Evolutionary conservation across 2,113 vertebrate species (phyloP), one percentile per base, ranked within the genome.

Genomic region (Myrmecobius fasciatus): DNA sequence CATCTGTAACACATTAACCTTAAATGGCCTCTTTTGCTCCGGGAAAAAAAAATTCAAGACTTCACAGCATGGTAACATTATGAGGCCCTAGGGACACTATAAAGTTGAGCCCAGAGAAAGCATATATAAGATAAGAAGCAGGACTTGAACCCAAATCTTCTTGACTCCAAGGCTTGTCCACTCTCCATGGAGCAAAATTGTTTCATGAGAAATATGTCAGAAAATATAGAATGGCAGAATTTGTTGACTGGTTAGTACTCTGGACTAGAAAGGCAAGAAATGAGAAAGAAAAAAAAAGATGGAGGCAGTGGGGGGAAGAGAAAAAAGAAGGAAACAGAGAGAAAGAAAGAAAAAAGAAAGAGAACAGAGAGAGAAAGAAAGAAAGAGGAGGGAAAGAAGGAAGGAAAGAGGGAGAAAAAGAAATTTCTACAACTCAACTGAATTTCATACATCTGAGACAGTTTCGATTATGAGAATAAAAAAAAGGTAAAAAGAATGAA

Each of bases 1-100:
- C 67, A 83, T 83, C 67, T 83, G 67, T 83, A 83, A 83, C 67
- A n/a, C 67, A 83, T 83, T 83, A 83, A 83, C 67, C 67, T 83
- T 43, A 83, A 83, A 83, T 83, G 67, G n/a, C 67, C 67, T 20
- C 67, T 83, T 83, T 83, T 83, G n/a, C 67, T 83, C n/a, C 67
- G 43, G 67, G 67, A 83, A 83, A 83, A 51, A 51, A 51, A 43
- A 83, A 83, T 43, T 83, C 36, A 83, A 83, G 67, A 83, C 67
- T 43, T 83, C n/a, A 43, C 6, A 24, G 67, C 67, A 43, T 83
- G n/a, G 67, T 83, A 24, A 22, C n/a, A n/a, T 83, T 43, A 83
- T 43, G 22, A 43, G 67, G 20, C 67, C 28, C n/a, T 17, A 43
- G n/a, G 67, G 67, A 83, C 17, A 43, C 36, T 83, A 3, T 83